phyloP scores from a whole-genome alignment of 2,113 vertebrate species.

The Corvus cornix region DNA sequence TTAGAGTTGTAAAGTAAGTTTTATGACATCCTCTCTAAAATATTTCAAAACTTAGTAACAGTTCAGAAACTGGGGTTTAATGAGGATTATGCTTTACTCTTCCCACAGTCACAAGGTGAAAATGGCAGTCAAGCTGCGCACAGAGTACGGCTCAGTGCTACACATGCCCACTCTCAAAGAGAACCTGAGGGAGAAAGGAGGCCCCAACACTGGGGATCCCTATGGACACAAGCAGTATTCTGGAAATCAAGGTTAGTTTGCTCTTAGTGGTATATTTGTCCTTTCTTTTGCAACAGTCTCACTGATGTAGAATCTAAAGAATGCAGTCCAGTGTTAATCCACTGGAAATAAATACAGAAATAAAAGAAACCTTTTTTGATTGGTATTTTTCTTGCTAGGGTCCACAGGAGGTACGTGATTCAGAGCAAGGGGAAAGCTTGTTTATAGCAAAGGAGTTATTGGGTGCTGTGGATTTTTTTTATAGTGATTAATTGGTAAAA shows the following conservation, averaged over 20 bases:
- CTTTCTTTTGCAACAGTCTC: background rate
- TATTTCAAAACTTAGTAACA: background rate
- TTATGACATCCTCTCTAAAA: background rate
- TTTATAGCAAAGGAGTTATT: background rate
- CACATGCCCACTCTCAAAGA: constrained; percentile 95
- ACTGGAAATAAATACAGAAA: background rate
- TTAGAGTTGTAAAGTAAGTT: background rate
- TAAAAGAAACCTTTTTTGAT: rapidly evolving
- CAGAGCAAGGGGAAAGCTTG: background rate
- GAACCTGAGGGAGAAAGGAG: constrained; percentile 80
- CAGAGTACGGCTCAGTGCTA: constrained; percentile 87
- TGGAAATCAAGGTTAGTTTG: constrained; percentile 79
- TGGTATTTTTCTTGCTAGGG: background rate
- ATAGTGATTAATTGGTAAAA: background rate
- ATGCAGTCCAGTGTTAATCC: background rate
- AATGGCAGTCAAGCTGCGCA: constrained; percentile 87
- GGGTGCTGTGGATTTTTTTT: background rate
- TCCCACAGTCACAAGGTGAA: constrained; percentile 87
- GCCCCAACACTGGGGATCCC: constrained; percentile 65
- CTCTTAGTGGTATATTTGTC: background rate
- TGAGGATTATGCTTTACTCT: background rate
- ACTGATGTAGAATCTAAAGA: background rate
- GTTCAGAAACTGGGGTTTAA: background rate
- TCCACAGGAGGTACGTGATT: background rate
- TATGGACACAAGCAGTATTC: constrained; percentile 80